Conservation (phyloP, 2,113 vertebrate genomes). For the Rhinoderma darwinii region DNA sequence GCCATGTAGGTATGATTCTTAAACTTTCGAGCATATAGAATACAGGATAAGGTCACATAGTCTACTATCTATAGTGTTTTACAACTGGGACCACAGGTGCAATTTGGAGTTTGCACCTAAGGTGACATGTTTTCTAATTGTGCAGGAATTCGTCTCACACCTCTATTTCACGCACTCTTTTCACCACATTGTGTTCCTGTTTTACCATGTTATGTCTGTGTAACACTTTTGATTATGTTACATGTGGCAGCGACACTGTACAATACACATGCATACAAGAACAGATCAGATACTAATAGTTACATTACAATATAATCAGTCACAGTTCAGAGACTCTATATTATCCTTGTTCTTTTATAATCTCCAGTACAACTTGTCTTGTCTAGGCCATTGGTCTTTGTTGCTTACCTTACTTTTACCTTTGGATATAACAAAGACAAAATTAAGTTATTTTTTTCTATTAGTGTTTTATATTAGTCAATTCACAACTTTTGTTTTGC, state of each 20-base stretch:
- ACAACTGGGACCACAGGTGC: background rate
- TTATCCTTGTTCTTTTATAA: no score
- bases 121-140: background rate
- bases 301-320: background rate
- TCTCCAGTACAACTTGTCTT: background rate
- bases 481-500: background rate
- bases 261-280: background rate
- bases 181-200: background rate
- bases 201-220: background rate
- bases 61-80: background rate
- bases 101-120: background rate
- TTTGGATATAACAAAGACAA: background rate
- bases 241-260: background rate
- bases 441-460: background rate
- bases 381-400: background rate
- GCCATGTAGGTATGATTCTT: background rate
- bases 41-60: background rate
- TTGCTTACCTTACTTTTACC: background rate
- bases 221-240: background rate
- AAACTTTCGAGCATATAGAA: background rate
- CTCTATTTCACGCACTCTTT: background rate
- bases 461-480: background rate
- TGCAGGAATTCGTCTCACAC: background rate
- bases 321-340: no score
- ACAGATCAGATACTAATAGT: background rate